Conservation (phyloP, 2,888 invertebrate genomes). For the Noctua fimbriata region DNA sequence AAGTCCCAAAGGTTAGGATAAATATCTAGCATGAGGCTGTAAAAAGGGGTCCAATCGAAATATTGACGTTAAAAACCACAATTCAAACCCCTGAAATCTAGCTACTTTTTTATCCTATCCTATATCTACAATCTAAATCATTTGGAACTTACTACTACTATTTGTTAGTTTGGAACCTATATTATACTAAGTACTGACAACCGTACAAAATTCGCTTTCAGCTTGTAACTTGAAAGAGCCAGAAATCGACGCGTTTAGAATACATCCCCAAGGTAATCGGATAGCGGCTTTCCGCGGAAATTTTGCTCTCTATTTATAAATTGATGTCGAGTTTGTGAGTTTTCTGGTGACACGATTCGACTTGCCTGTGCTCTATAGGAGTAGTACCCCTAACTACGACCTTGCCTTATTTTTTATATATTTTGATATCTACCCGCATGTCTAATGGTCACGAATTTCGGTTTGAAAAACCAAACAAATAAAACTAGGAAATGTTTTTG, state of each 20-base stretch:
- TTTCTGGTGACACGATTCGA: conserved; percentile 76
- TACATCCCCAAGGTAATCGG: conserved; percentile 84
- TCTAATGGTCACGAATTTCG: neutral
- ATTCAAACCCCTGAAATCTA: neutral
- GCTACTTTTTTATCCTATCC: neutral
- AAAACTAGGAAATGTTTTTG: neutral
- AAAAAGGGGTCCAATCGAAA: neutral
- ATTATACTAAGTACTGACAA: neutral
- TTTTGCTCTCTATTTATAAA: conserved; percentile 84
- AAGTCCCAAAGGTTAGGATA: neutral
- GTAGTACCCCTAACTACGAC: conserved; percentile 1
- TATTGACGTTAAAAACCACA: neutral
- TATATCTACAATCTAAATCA: neutral
- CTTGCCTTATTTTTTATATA: neutral
- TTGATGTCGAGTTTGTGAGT: conserved; percentile 81
- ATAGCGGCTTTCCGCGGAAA: conserved; percentile 85
- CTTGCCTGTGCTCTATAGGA: conserved; percentile 48
- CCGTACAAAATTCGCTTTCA: conserved; percentile 48
- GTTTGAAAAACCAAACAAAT: neutral
- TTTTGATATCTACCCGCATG: neutral
- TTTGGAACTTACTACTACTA: neutral
- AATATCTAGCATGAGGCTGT: neutral
- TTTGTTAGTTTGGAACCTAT: neutral
- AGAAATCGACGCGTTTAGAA: conserved; percentile 77
- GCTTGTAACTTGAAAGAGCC: conserved; percentile 67